phyloP scores from a whole-genome alignment of 1,140 invertebrate species.

The Caenorhabditis latens region DNA sequence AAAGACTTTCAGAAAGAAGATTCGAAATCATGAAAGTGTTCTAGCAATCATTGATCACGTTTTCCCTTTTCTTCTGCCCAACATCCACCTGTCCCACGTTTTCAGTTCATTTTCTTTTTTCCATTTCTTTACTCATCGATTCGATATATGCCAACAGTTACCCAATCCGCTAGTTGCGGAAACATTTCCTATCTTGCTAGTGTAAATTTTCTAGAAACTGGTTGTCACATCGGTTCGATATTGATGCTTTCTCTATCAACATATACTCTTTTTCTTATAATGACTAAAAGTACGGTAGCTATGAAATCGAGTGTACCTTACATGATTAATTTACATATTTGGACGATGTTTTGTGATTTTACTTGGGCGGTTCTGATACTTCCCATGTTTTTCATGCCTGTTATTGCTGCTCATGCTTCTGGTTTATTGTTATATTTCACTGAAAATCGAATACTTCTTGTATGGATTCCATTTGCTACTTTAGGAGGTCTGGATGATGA shows the following conservation, averaged over 20 bases:
- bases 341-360: conserved; percentile 29
- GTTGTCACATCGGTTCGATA: conserved; percentile 13
- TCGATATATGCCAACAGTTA: no score
- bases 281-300: background rate
- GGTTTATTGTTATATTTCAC: conserved; percentile 6
- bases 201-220: conserved; percentile 7
- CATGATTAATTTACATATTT: conserved; percentile 22
- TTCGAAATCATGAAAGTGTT: no score
- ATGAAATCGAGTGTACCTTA: conserved; percentile 34
- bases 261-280: background rate
- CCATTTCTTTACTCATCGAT: no score
- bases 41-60: no score
- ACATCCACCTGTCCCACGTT: no score
- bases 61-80: no score
- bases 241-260: background rate
- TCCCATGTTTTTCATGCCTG: conserved; percentile 12
- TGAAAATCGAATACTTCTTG: background rate
- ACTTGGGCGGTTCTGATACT: conserved; percentile 23
- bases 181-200: background rate
- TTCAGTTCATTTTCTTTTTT: no score
- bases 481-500: background rate
- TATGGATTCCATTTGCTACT: background rate
- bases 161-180: background rate
- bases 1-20: no score
- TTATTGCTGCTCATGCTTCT: conserved; percentile 4